These are phyloP conservation scores for Tachina fera DNA, from an alignment of 2,888 invertebrate genomes.

Conservation along the genomic window DNA sequence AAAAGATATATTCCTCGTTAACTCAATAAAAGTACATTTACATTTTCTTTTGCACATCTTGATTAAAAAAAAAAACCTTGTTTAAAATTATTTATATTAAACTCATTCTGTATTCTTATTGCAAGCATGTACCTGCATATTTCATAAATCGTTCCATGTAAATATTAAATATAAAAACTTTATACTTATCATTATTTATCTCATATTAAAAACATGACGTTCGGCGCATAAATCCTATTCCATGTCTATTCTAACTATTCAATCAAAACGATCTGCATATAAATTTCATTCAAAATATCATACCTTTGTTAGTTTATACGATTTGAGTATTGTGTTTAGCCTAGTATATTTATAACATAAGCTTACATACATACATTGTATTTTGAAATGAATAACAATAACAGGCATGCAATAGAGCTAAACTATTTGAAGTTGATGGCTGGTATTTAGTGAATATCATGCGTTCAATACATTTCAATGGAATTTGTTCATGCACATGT, in stretches of 20 bases:
- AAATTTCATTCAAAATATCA: neutral
- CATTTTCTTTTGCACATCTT: too few species aligned
- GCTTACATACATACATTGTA: slow-evolving; percentile 2
- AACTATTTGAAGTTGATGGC: neutral
- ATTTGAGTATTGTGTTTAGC: too few species aligned
- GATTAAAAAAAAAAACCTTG: too few species aligned
- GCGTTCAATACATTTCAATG: slow-evolving; percentile 28
- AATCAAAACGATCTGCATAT: neutral
- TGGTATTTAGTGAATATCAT: slow-evolving; percentile 18
- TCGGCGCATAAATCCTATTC: neutral
- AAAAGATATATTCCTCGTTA: too few species aligned
- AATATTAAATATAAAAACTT: too few species aligned
- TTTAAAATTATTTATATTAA: too few species aligned
- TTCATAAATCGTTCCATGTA: too few species aligned
- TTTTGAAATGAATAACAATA: slow-evolving; percentile 7
- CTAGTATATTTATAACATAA: neutral
- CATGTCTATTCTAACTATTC: neutral
- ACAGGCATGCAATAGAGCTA: slow-evolving; percentile 7
- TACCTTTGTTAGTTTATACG: neutral
- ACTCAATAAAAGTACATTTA: too few species aligned
- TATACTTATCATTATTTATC: neutral
- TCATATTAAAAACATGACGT: neutral
- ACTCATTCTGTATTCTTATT: neutral
- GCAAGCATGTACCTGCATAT: neutral
- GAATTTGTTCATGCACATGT: slow-evolving; percentile 18